Evolutionary conservation across 2,797 vertebrate species (phyloP).

Genomic region (Neopelma chrysocephalum): DNA sequence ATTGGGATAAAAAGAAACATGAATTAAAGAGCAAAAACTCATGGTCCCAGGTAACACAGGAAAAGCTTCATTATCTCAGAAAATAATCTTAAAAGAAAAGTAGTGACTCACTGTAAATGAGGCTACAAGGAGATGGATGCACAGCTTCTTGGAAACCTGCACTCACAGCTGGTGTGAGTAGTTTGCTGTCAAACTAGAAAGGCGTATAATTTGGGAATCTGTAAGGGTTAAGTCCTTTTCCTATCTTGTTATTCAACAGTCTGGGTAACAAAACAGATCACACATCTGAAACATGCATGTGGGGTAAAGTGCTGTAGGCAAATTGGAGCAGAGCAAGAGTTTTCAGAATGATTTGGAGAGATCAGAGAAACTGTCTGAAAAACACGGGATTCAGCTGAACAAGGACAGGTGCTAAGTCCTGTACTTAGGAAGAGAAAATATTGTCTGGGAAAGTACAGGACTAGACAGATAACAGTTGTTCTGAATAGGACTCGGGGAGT

Average conservation of each 20-base stretch:
- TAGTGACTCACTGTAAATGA: not conserved
- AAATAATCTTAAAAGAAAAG: not conserved
- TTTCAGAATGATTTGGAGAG: not conserved
- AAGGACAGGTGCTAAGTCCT: constrained; percentile 2
- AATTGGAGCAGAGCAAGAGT: not conserved
- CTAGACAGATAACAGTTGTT: not conserved
- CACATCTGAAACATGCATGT: not conserved
- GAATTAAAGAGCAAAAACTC: not conserved
- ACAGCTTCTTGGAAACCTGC: not conserved
- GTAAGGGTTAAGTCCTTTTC: constrained; percentile 15
- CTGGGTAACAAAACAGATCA: not conserved
- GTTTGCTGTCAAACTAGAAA: not conserved
- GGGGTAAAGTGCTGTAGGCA: not conserved
- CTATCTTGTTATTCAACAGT: not conserved
- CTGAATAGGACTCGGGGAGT: not conserved
- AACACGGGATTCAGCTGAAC: not conserved
- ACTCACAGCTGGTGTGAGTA: not conserved
- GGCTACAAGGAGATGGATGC: not conserved
- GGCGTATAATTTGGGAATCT: not conserved
- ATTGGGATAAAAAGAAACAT: not conserved
- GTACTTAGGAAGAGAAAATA: constrained; percentile 1
- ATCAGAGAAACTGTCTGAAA: not conserved
- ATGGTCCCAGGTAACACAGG: not conserved
- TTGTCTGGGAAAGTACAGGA: not conserved
- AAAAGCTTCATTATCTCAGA: not conserved